Base-by-base conservation (phyloP, 2,113 vertebrate genomes). In the Pholis gunnellus region DNA sequence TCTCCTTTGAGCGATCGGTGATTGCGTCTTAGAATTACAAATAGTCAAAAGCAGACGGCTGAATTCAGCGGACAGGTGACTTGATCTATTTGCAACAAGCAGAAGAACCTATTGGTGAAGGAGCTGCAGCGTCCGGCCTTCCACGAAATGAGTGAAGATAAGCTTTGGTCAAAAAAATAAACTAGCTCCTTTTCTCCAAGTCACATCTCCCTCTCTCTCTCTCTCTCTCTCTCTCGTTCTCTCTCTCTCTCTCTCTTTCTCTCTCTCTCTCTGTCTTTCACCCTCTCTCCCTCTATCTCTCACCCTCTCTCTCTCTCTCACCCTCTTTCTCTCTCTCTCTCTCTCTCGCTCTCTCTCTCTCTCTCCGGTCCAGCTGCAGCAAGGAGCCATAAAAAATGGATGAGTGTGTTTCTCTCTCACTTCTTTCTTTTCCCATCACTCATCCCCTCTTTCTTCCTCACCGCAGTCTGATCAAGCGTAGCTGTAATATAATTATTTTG, bases 331-430 rank as follows among this genome's bases (percentile, higher is more conserved):
- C 68, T 68, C 70, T 81, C 60, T 57, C 64, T 61, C 70, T 81
- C 64, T 56, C 67, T 64, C 65, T 82, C 64, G 52, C 67, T 65
- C 69, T 81, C 64, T 56, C 67, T 68, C 69, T 81, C 48, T 50
- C 18, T 50, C 70, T 81, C 64, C 31, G 46, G 72, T 85, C 85
- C 72, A 66, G 86, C 89, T 80, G 70, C 65, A 86, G 83, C 9
- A 17, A 87, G 65, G 63, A 63, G 75, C 82, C 80, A 93, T 94
- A 81, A 91, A 91, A 94, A 91, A 94, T 92, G 84, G 82, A 92
- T 94, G 88, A 93, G 76, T 69, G 72, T 88, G 44, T 87, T 59
- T 83, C 56, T 57, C n/a, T 40, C 46, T 68, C 75, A 13, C 74
- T 36, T 56, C 57, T 69, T 78, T 75, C 69, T 78, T 36, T 31